Percentiles rank a stretch among this genome's conserved stretches.
phyloP scores from a whole-genome alignment of 2,797 vertebrate genomes.

The Adelosebastes latens region DNA sequence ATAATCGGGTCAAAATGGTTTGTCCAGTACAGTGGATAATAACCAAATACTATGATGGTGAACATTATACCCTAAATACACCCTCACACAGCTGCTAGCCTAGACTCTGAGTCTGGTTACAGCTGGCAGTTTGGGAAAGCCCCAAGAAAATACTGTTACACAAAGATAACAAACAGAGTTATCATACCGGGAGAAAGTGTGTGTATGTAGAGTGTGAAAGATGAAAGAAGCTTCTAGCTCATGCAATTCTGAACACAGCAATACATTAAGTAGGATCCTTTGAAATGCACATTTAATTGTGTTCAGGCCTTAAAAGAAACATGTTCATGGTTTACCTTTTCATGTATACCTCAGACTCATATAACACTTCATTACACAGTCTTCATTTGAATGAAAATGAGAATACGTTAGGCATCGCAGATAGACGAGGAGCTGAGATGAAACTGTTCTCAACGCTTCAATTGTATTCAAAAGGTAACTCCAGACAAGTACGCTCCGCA shows the following conservation, averaged over 20 bases:
- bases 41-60: not conserved
- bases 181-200: constrained; percentile 1
- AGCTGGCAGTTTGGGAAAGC: not conserved
- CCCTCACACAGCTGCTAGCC: not conserved
- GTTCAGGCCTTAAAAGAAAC: constrained; percentile 28
- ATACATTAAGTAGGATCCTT: constrained; percentile 13
- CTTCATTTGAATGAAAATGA: constrained; percentile 20
- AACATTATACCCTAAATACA: not conserved
- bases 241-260: constrained; percentile 25
- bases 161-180: not conserved
- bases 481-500: constrained; percentile 34
- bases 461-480: constrained; percentile 53
- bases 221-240: constrained; percentile 27
- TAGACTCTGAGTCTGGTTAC: not conserved
- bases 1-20: not conserved
- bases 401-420: constrained; percentile 13
- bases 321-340: constrained; percentile 29
- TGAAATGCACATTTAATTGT: constrained; percentile 40
- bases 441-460: constrained; percentile 40
- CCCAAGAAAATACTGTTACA: not conserved
- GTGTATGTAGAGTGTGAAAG: not conserved
- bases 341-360: constrained; percentile 7
- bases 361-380: constrained; percentile 13
- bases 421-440: constrained; percentile 13
- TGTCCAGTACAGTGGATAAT: not conserved